These are phyloP conservation scores for Stigmatopora argus DNA, from an alignment of 2,113 vertebrate genomes.

Conservation along the genomic window DNA sequence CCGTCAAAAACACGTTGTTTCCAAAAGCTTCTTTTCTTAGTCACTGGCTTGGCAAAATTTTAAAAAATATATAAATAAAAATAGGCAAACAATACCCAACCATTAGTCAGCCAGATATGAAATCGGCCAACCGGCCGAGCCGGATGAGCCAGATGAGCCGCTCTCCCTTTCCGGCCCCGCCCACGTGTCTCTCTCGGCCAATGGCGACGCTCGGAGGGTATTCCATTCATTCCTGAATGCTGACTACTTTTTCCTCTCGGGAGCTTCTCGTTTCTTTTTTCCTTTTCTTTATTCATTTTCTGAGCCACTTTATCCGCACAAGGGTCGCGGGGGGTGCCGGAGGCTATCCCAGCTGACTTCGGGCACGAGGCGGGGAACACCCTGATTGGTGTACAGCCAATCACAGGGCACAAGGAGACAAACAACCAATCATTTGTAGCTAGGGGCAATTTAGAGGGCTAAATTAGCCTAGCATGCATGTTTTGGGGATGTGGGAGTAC, in stretches of 20 bases:
- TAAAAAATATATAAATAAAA: not conserved
- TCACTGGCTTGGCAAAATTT: slow-evolving; percentile 15
- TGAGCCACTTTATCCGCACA: too few relatives aligned
- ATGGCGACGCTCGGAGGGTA: slow-evolving; percentile 14
- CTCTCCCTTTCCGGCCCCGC: slow-evolving; percentile 20
- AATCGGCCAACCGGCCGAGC: slow-evolving; percentile 38
- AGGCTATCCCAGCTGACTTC: too few relatives aligned
- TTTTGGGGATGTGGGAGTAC: too few relatives aligned
- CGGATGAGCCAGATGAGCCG: slow-evolving; percentile 26
- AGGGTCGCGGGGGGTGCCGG: too few relatives aligned
- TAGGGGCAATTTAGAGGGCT: too few relatives aligned
- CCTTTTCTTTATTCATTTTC: too few relatives aligned
- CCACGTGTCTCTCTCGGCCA: slow-evolving; percentile 30
- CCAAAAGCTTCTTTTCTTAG: slow-evolving; percentile 16
- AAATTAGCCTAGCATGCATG: too few relatives aligned
- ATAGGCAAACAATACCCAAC: not conserved
- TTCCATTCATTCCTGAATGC: slow-evolving; percentile 50
- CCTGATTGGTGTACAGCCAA: too few relatives aligned
- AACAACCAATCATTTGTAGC: too few relatives aligned
- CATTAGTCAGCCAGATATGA: slow-evolving; percentile 35
- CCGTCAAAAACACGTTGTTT: slow-evolving; percentile 23
- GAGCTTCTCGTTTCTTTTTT: too few relatives aligned
- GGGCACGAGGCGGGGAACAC: too few relatives aligned
- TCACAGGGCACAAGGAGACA: too few relatives aligned
- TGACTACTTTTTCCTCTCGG: slow-evolving; percentile 14